Percentiles rank a stretch among this genome's conserved stretches.
Evolutionary conservation across 2,113 vertebrate genomes (phyloP).

Genomic region (Mandrillus leucophaeus): DNA sequence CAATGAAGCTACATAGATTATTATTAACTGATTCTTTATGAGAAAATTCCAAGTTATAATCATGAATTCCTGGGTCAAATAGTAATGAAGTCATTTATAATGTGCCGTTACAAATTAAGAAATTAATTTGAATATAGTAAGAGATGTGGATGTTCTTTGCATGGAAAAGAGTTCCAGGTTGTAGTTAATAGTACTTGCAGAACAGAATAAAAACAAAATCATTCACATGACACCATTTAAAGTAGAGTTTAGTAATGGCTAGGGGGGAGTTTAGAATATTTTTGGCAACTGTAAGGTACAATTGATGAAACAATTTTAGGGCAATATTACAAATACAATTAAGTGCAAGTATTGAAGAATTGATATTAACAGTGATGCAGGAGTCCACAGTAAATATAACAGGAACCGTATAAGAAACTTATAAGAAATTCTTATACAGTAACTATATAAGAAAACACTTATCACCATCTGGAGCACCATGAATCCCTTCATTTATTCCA

Average conservation of each 20-base stretch:
- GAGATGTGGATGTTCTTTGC: neutral
- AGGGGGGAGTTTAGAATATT: neutral
- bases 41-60: constrained; percentile 1
- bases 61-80: neutral
- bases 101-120: neutral
- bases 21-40: neutral
- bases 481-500: neutral
- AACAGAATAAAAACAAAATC: constrained; percentile 46
- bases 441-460: neutral
- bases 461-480: neutral
- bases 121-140: constrained; percentile 3
- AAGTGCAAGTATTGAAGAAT: neutral
- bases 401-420: neutral
- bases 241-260: neutral
- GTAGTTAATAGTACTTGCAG: constrained; percentile 4
- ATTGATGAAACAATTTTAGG: neutral
- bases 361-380: neutral
- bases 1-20: neutral
- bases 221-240: neutral
- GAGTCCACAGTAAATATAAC: neutral
- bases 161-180: neutral
- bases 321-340: neutral
- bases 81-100: neutral
- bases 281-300: neutral
- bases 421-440: no score